Evolutionary conservation across 2,888 invertebrate species (phyloP).

Genomic region (Heliconius charithonia): DNA sequence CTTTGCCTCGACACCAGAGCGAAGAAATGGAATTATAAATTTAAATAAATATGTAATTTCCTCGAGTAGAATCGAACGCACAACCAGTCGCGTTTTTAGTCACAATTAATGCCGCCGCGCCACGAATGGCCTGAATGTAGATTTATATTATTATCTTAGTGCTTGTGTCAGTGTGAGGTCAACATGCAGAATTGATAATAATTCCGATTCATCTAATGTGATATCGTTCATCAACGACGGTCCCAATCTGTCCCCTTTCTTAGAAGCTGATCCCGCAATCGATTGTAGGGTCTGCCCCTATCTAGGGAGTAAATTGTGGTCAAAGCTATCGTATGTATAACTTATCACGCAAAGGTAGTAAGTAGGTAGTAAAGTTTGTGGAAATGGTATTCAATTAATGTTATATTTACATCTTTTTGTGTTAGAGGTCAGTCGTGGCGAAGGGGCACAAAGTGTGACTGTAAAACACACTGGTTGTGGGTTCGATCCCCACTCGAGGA

Average conservation of each 20-base stretch:
- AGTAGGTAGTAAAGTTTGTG: neutral
- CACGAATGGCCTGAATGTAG: neutral
- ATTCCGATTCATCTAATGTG: constrained; percentile 3
- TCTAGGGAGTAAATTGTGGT: constrained; percentile 40
- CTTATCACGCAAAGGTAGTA: constrained; percentile 27
- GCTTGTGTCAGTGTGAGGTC: constrained; percentile 4
- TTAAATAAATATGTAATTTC: too few relatives aligned
- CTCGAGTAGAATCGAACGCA: too few relatives aligned
- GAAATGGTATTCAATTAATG: constrained; percentile 1
- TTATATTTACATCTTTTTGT: neutral
- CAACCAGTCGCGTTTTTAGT: too few relatives aligned
- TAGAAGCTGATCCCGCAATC: constrained; percentile 39
- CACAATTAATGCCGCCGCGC: too few relatives aligned
- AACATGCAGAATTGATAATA: neutral
- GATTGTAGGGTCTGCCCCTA: constrained; percentile 38
- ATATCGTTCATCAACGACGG: constrained; percentile 30
- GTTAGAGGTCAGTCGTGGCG: too few relatives aligned
- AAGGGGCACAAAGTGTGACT: too few relatives aligned
- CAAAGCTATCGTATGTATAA: constrained; percentile 29
- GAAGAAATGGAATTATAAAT: too few relatives aligned
- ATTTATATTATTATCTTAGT: neutral
- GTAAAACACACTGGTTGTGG: too few relatives aligned
- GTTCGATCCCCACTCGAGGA: too few relatives aligned
- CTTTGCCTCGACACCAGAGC: too few relatives aligned
- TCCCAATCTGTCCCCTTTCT: constrained; percentile 39